Percentiles rank a stretch among this genome's conserved stretches.
Evolutionary conservation across 2,113 vertebrate species (phyloP).

Genomic region (Sceloporus undulatus): DNA sequence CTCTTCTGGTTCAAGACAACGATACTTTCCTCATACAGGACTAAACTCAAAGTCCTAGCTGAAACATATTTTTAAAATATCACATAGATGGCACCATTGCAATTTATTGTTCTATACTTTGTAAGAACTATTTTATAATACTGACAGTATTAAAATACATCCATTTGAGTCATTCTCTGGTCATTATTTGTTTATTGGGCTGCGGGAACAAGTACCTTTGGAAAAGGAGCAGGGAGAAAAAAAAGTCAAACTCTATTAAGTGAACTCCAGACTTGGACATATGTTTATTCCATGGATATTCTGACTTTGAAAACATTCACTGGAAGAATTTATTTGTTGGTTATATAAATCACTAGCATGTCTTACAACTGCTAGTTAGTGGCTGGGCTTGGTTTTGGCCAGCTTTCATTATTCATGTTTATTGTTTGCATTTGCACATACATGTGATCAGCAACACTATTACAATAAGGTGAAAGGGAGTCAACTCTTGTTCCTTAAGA

Average conservation of each 20-base stretch:
- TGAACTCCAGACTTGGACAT: not conserved
- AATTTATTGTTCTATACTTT: slow-evolving; percentile 53
- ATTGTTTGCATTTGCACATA: not conserved
- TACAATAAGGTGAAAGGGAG: slow-evolving; percentile 16
- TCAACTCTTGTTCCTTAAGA: not conserved
- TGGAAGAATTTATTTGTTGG: not conserved
- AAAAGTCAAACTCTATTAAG: not conserved
- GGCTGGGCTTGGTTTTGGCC: not conserved
- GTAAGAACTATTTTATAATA: not conserved
- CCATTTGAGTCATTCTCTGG: slow-evolving; percentile 7
- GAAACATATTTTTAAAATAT: slow-evolving; percentile 42
- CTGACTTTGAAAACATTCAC: slow-evolving; percentile 30
- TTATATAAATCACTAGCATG: not conserved
- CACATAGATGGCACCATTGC: slow-evolving; percentile 79
- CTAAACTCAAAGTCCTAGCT: slow-evolving; percentile 46
- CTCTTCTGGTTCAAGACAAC: slow-evolving; percentile 9
- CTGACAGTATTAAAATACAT: not conserved
- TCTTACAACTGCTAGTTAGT: slow-evolving; percentile 18
- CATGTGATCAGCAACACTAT: slow-evolving; percentile 12
- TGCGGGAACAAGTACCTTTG: not conserved
- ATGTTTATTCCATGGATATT: not conserved
- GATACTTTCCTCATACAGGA: slow-evolving; percentile 30
- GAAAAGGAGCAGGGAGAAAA: too few species aligned
- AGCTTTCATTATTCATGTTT: not conserved
- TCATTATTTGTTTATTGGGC: slow-evolving; percentile 1